phyloP scores from a whole-genome alignment of 2,113 vertebrate genomes.

The Pachycephala philippinensis region DNA sequence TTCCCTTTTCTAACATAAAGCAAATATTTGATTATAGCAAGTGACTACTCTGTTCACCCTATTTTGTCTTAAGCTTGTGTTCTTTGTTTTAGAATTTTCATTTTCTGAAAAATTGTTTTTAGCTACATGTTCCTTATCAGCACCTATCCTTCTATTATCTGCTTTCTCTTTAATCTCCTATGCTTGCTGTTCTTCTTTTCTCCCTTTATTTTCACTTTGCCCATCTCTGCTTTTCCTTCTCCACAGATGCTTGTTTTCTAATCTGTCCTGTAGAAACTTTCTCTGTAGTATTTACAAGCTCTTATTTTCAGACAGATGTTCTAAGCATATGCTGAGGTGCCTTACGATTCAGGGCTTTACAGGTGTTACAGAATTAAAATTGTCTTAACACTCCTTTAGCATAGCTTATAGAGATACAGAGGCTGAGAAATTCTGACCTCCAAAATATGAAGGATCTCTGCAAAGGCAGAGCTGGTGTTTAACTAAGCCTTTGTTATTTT shows the following conservation, averaged over 20 bases:
- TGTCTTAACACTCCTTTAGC: not conserved
- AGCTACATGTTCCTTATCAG: not conserved
- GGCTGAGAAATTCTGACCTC: not conserved
- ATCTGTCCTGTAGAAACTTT: not conserved
- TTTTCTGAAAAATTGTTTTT: not conserved
- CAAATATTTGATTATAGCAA: slow-evolving; percentile 7
- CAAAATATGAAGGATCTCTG: not conserved
- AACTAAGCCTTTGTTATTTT: not conserved
- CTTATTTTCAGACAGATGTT: slow-evolving; percentile 16
- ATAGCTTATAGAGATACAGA: not conserved
- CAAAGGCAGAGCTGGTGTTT: not conserved
- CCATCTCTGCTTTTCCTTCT: not conserved
- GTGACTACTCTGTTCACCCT: not conserved
- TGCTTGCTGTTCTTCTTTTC: not conserved
- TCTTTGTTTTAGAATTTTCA: not conserved
- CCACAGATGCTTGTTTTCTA: not conserved
- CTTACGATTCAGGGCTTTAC: not conserved
- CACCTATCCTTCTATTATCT: not conserved
- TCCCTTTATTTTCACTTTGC: not conserved
- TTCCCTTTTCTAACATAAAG: not conserved
- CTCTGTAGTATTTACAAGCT: not conserved
- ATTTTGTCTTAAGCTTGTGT: not conserved
- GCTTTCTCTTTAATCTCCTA: not conserved
- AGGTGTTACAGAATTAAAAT: not conserved
- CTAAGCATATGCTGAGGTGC: not conserved